A percentile compares a stretch with the other conserved stretches of the same genome.
phyloP scores from a whole-genome alignment of 2,888 invertebrate species.

The Mythimna lalbum region DNA sequence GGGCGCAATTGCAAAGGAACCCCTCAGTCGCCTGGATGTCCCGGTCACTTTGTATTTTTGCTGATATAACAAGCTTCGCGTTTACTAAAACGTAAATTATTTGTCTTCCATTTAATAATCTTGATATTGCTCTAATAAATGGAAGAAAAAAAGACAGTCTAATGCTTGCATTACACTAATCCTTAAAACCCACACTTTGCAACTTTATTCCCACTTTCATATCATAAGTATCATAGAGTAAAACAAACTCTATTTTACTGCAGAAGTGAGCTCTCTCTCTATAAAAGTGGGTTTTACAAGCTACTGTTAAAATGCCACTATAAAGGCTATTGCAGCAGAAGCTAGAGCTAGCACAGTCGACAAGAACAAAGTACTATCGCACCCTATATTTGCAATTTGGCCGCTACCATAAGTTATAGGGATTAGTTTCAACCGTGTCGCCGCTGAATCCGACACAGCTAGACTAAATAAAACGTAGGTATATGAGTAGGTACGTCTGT shows the following conservation, averaged over 20 bases:
- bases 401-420: conserved; percentile 30
- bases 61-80: too few species aligned
- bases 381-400: conserved; percentile 52
- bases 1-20: too few species aligned
- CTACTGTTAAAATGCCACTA: conserved; percentile 11
- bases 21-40: too few species aligned
- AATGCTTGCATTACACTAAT: neutral
- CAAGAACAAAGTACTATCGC: conserved; percentile 43
- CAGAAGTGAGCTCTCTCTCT: neutral
- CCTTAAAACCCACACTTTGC: too few species aligned
- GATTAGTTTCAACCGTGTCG: conserved; percentile 37
- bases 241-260: neutral
- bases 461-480: conserved; percentile 11
- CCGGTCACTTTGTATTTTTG: too few species aligned
- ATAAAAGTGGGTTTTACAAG: conserved; percentile 33
- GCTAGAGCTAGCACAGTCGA: conserved; percentile 29
- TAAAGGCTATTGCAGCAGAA: conserved; percentile 26
- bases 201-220: conserved; percentile 1
- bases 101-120: too few species aligned
- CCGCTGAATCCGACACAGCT: neutral
- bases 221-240: neutral
- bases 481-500: neutral
- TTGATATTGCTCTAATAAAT: too few species aligned
- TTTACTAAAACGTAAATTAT: too few species aligned
- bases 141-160: too few species aligned